Conservation (phyloP, 1,140 invertebrate genomes). For the Listronotus bonariensis region DNA sequence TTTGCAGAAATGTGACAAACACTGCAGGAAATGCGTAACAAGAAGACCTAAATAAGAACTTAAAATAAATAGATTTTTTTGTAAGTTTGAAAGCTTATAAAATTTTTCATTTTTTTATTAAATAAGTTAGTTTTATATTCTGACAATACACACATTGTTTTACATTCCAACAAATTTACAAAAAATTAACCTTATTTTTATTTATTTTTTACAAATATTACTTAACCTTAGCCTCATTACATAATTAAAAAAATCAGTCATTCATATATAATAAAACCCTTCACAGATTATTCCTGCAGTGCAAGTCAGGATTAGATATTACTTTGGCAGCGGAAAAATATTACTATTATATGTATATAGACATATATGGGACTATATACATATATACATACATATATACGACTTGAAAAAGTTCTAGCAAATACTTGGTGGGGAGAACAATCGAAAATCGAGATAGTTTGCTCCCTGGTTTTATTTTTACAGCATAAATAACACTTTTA, state of each 20-base stretch:
- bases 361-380: slow-evolving; percentile 17
- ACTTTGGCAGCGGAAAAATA: slow-evolving; percentile 39
- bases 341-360: slow-evolving; percentile 33
- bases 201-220: neutral
- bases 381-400: neutral
- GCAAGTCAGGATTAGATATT: slow-evolving; percentile 21
- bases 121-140: no score
- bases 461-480: no score
- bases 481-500: no score
- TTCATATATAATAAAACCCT: neutral
- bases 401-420: neutral
- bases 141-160: no score
- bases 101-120: no score
- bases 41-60: no score
- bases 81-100: no score
- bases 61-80: no score
- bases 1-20: slow-evolving; percentile 2
- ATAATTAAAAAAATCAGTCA: slow-evolving; percentile 7
- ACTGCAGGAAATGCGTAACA: neutral
- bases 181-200: no score
- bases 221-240: neutral
- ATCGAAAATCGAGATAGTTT: no score
- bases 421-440: no score
- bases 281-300: neutral
- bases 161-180: no score